Evolutionary conservation across 1,140 invertebrate species (phyloP), one percentile per base, ranked within the genome.

Genomic region (Drosophila ogumai): DNA sequence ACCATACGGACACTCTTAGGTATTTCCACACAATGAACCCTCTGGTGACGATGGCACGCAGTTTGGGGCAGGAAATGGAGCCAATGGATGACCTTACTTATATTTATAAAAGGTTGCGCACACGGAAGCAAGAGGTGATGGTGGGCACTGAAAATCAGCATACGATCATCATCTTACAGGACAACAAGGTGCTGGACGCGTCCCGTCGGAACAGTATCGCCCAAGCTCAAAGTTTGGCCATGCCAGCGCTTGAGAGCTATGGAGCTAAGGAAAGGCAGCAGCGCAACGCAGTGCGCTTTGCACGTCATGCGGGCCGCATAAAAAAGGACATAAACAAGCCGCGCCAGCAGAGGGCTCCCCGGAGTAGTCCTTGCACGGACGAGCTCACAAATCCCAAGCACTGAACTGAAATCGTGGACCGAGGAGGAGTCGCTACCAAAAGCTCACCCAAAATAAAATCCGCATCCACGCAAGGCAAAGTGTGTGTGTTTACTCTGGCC

Each of bases 241-340:
- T 34, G 61, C 22, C n/a, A 43, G 8, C 65, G 64, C 46, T 43
- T 59, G 76, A 69, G 3, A 47, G 8, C 3, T 47, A 47, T 9
- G 13, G 6, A 25, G 2, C 22, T 9, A 9, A 25, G 44, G 22
- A 15, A n/a, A 49, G n/a, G 25, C 58, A 46, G 63, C 63, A 72
- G 32, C 7, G 32, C 50, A 76, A 54, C 7, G 50, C 50, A 79
- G 64, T 78, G 80, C 66, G 76, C 80, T 80, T 52, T 65, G 82
- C 67, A 49, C 73, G 68, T 74, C 43, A 67, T 71, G 84, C 65
- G 72, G 84, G 65, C 65, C 72, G 67, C 84, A 88, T 77, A 80
- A 87, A 82, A 68, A 79, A 79, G 67, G 79, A 76, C 84, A 82
- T 79, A 86, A 87, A 82, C 82, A 76, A 77, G 65, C 63, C 75